These are phyloP conservation scores for Meles meles DNA, from an alignment of 2,113 vertebrate species.

Conservation along the genomic window DNA sequence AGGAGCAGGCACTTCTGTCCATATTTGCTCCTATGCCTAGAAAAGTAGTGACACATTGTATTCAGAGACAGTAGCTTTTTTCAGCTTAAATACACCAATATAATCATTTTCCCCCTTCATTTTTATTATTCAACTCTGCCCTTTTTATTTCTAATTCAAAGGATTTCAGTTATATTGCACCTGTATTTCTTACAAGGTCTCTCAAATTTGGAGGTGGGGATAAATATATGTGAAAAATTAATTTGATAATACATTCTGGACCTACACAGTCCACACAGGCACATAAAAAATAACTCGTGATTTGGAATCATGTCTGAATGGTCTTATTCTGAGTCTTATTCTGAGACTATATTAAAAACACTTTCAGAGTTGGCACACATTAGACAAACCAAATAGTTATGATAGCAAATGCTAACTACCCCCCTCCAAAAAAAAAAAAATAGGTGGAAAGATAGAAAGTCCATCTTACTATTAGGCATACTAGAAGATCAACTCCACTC, in stretches of 20 bases:
- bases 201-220: not conserved
- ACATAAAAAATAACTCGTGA: not conserved
- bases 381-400: not conserved
- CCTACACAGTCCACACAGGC: not conserved
- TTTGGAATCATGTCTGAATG: not conserved
- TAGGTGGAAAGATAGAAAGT: not conserved
- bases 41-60: not conserved
- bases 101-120: not conserved
- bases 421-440: not conserved
- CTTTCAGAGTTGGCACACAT: not conserved
- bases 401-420: not conserved
- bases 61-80: not conserved
- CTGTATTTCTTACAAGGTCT: not conserved
- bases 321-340: not conserved
- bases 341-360: not conserved
- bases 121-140: not conserved
- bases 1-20: not conserved
- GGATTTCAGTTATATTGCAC: not conserved
- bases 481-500: conserved; percentile 4
- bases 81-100: not conserved
- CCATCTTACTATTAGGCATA: conserved; percentile 62
- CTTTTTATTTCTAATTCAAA: not conserved
- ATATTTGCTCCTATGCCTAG: not conserved
- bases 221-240: not conserved
- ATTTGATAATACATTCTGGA: not conserved